Percentiles rank a stretch among this genome's conserved stretches.
These are phyloP conservation scores for Epistrophe eligans DNA, from an alignment of 2,888 invertebrate species.

Conservation along the genomic window DNA sequence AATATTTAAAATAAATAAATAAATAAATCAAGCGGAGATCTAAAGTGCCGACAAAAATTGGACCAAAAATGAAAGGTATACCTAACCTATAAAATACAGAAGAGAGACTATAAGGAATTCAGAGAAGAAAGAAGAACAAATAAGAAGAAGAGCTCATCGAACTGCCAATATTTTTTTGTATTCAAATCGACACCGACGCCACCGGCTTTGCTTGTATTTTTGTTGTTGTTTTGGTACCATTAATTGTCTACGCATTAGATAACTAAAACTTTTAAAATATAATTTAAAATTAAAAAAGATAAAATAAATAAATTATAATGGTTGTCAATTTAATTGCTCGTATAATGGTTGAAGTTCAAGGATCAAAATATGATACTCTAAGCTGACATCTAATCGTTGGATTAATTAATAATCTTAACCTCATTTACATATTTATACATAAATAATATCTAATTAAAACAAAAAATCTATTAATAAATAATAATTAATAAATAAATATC, in stretches of 20 bases:
- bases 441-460: slow-evolving; percentile 15
- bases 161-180: slow-evolving; percentile 55
- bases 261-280: not conserved
- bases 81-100: not conserved
- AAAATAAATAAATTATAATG: slow-evolving; percentile 27
- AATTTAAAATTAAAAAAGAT: not conserved
- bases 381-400: slow-evolving; percentile 63
- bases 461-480: slow-evolving; percentile 7
- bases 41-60: slow-evolving; percentile 29
- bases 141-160: slow-evolving; percentile 11
- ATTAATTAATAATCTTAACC: slow-evolving; percentile 48
- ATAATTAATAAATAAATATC: slow-evolving; percentile 9
- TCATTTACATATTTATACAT: slow-evolving; percentile 49
- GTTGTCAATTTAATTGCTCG: slow-evolving; percentile 27
- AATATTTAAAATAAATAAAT: not conserved
- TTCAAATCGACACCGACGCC: not conserved
- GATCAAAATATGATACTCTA: slow-evolving; percentile 43
- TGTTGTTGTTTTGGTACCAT: slow-evolving; percentile 41
- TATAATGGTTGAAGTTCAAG: slow-evolving; percentile 51
- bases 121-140: not conserved
- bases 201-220: slow-evolving; percentile 11
- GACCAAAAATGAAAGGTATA: slow-evolving; percentile 30
- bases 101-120: not conserved
- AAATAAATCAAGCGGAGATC: not conserved
- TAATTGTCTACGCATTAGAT: slow-evolving; percentile 17